Conservation (phyloP, 2,888 invertebrate species). For the Ischnus inquisitorius region DNA sequence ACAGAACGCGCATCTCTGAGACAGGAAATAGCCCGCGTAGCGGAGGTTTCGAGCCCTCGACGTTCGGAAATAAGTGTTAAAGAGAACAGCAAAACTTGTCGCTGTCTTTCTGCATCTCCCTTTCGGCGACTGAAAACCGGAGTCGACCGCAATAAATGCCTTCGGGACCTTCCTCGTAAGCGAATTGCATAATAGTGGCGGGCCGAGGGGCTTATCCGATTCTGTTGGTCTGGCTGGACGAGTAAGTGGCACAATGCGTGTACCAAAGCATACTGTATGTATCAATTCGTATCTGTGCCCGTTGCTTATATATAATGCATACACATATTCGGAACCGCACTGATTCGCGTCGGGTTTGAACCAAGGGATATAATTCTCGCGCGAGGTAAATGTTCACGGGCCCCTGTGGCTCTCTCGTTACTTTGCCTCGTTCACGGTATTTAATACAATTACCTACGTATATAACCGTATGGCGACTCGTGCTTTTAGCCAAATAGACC, state of each 20-base stretch:
- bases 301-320: slow-evolving; percentile 59
- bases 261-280: slow-evolving; percentile 66
- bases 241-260: slow-evolving; percentile 71
- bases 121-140: slow-evolving; percentile 30
- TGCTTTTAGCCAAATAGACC: slow-evolving; percentile 81
- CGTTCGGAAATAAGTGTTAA: slow-evolving; percentile 18
- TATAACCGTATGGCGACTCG: slow-evolving; percentile 70
- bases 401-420: slow-evolving; percentile 57
- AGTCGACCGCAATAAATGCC: slow-evolving; percentile 58
- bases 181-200: slow-evolving; percentile 76
- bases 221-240: slow-evolving; percentile 69
- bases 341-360: slow-evolving; percentile 51
- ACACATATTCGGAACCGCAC: slow-evolving; percentile 65
- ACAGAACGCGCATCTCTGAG: slow-evolving; percentile 1
- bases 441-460: slow-evolving; percentile 80
- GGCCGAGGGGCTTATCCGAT: slow-evolving; percentile 73
- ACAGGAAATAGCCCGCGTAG: slow-evolving; percentile 19
- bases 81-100: slow-evolving; percentile 27
- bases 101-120: background rate
- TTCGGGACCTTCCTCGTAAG: slow-evolving; percentile 73
- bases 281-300: slow-evolving; percentile 62
- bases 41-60: background rate
- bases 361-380: slow-evolving; percentile 64
- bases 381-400: slow-evolving; percentile 54
- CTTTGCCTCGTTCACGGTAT: slow-evolving; percentile 68